Conservation (phyloP, 1,140 invertebrate species). For the Dendrolimus punctatus region DNA sequence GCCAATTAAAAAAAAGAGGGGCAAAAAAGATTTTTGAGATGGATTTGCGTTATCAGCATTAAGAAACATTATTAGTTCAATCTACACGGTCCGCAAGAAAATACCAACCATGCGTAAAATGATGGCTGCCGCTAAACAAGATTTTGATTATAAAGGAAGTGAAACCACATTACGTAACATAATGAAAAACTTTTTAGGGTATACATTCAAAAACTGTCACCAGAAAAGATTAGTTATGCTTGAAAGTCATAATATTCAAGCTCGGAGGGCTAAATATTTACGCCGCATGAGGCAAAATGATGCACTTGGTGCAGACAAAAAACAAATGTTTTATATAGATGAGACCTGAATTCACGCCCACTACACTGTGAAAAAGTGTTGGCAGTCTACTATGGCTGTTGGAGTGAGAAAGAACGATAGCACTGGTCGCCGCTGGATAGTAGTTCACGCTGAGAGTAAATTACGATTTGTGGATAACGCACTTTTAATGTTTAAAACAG, state of each 20-base stretch:
- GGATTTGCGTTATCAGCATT: conserved; percentile 10
- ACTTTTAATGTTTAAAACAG: conserved; percentile 14
- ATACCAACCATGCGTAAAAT: conserved; percentile 15
- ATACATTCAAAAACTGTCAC: no score
- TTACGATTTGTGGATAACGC: conserved; percentile 19
- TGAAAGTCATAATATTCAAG: no score
- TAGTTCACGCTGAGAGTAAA: conserved; percentile 18
- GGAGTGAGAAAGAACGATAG: conserved; percentile 14
- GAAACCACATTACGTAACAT: no score
- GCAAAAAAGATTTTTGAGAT: conserved; percentile 12
- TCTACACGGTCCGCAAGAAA: conserved; percentile 15
- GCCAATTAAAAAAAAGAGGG: conserved; percentile 10
- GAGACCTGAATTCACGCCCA: no score
- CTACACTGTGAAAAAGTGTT: no score
- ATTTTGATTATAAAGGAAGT: conserved; percentile 12
- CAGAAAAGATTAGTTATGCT: no score
- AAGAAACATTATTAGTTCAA: conserved; percentile 14
- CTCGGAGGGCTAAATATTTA: no score
- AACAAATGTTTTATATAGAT: no score
- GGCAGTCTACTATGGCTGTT: conserved; percentile 2
- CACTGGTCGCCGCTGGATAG: conserved; percentile 14
- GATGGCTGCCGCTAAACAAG: conserved; percentile 11
- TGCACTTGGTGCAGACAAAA: no score
- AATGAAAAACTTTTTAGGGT: no score
- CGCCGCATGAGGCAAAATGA: no score